Conservation (phyloP, 2,113 vertebrate species). For the Rhagologus leucostigma region DNA sequence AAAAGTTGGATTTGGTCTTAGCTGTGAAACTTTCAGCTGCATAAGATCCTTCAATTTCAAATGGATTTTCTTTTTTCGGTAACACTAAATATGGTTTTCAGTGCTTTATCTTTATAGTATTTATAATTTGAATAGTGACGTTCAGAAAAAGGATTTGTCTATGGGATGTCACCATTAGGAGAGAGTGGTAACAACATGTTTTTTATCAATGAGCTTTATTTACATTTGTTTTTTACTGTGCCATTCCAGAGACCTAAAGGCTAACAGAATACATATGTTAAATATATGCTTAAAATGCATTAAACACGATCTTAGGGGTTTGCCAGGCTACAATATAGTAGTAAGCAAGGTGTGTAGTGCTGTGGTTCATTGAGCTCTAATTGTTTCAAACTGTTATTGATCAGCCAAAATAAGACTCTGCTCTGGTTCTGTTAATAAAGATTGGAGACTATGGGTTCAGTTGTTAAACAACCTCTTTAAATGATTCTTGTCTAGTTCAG, state of each 20-base stretch:
- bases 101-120: background rate
- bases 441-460: background rate
- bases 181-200: background rate
- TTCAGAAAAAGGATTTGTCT: background rate
- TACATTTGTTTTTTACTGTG: background rate
- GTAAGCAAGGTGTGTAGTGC: background rate
- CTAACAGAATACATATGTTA: background rate
- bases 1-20: background rate
- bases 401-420: slow-evolving; percentile 10
- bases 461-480: slow-evolving; percentile 2
- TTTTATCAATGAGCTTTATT: background rate
- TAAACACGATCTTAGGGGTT: background rate
- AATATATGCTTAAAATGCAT: background rate
- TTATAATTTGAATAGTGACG: background rate
- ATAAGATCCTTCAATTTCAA: background rate
- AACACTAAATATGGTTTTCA: background rate
- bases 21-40: background rate
- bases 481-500: background rate
- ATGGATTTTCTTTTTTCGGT: background rate
- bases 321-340: background rate
- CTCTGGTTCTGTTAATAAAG: slow-evolving; percentile 38
- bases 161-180: background rate
- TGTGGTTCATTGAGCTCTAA: slow-evolving; percentile 36
- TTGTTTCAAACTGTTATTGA: slow-evolving; percentile 38
- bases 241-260: background rate